Evolutionary conservation across 2,888 invertebrate species (phyloP), one percentile per base, ranked within the genome.

Genomic region (Lasioglossum lativentre): DNA sequence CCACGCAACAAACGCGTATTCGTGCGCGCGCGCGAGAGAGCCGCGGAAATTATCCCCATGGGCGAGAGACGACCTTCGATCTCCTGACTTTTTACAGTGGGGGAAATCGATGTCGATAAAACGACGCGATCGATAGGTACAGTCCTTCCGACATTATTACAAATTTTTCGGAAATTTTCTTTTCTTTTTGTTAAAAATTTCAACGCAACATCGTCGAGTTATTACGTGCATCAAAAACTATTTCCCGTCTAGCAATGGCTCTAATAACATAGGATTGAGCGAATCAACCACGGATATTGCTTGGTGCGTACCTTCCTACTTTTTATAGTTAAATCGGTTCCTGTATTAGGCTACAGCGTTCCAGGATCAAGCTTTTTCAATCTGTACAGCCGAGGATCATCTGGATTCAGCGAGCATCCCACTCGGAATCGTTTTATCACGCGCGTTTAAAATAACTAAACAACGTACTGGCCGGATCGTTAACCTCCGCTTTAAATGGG

Each of bases 41-140:
- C 72, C 66, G 84, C 86, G 88, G 88, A 90, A 90, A 90, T 90
- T 90, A 90, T 90, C 78, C 91, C 90, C 84, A 59, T 47, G 63
- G 90, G 90, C 91, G 74, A 88, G 70, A 75, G 71, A 75, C 83
- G 88, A 91, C 90, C 91, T 88, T 85, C 91, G 85, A 90, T 90
- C 75, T 72, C 47, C 63, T 30, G 38, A 30, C 52, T n/a, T 79
- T 68, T 83, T 81, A n/a, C 59, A n/a, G 34, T 23, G 42, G 38
- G 12, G 45, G 71, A 30, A 19, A 56, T 59, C 59, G 59, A 59
- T 14, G 27, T 27, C 59, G 59, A 27, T 5, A 27, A n/a, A 27
- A 59, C 27, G 5, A 27, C 4, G 27, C 27, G 5, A 14, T 27
- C 59, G 27, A 59, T 27, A 27, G 0, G 0, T 0, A 2, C 27